Evolutionary conservation across 2,797 vertebrate species (phyloP), one percentile per base, ranked within the genome.

Genomic region (Philypnodon macrostomus): DNA sequence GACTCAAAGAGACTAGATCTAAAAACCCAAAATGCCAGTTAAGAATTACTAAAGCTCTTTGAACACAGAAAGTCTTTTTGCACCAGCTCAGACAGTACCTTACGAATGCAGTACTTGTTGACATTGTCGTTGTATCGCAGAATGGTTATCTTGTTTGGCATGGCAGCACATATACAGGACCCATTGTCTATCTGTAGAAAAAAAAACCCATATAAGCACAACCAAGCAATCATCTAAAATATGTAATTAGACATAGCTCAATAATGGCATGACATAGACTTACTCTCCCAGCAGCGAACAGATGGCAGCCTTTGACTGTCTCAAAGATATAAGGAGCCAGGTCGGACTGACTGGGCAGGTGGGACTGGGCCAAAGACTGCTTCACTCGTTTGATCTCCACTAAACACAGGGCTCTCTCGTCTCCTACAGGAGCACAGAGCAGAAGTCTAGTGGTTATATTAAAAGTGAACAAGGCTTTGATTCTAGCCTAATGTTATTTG

Each of bases 341-440:
- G 50, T 98, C 96, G 0, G 95, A 92, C 82, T 97, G 94, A 51
- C 91, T 92, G 4, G 97, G 95, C 58, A 99, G 91, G 79, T 99
- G 97, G 16, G 95, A 92, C 85, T 99, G 97, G 2, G 95, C 93
- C 53, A 99, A 77, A 32, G 94, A 95, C 81, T 97, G 96, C 68
- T 98, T 98, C 46, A 99, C 95, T 51, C 95, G 92, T 87, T 98
- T 99, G 47, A 98, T 94, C 26, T 98, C 97, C 50, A 95, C 89
- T 46, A 98, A 89, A 63, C 96, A 99, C 70, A 99, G 70, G 0
- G 96, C 94, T 55, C 97, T 86, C 80, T 99, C 97, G 26, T 96
- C 95, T 45, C 97, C 97, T 98, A 74, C 60, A 73, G 50, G 29
- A 50, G 11, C 27, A 30, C 11, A 2, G 11, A 7, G 11, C 27